A percentile compares a stretch with the other conserved stretches of the same genome.
Conservation (phyloP, 1,140 invertebrate genomes). For the Panulirus ornatus region DNA sequence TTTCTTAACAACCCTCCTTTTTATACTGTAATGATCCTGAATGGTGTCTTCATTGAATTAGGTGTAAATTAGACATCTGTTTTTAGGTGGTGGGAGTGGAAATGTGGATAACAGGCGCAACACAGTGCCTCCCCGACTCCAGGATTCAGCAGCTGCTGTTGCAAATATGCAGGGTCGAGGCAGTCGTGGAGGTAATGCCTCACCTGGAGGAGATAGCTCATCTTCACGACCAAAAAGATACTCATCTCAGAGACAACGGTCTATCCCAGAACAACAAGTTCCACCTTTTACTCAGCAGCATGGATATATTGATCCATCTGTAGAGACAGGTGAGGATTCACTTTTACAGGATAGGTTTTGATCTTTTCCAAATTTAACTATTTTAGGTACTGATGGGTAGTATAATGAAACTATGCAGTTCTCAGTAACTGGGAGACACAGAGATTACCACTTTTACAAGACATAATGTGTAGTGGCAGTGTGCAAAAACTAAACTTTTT, state of each 20-base stretch:
- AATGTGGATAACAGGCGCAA: conserved; percentile 64
- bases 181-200: conserved; percentile 52
- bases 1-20: no score
- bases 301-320: conserved; percentile 76
- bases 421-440: no score
- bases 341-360: neutral
- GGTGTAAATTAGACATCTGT: no score
- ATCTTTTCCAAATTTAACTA: neutral
- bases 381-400: neutral
- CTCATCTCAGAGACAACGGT: conserved; percentile 85
- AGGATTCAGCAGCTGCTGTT: conserved; percentile 75
- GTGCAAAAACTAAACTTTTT: no score
- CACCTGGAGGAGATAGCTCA: conserved; percentile 76
- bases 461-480: no score
- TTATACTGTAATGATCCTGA: no score
- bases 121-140: conserved; percentile 75
- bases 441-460: no score
- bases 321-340: conserved; percentile 77
- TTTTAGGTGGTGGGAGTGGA: conserved; percentile 42
- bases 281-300: conserved; percentile 75
- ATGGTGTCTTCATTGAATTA: no score
- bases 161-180: conserved; percentile 35
- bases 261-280: conserved; percentile 77
- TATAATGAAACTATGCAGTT: no score
- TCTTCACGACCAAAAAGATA: conserved; percentile 85